Evolutionary conservation across 53 echinoderm and acorn worm species (phyloP).

Genomic region (Arbacia lixula): DNA sequence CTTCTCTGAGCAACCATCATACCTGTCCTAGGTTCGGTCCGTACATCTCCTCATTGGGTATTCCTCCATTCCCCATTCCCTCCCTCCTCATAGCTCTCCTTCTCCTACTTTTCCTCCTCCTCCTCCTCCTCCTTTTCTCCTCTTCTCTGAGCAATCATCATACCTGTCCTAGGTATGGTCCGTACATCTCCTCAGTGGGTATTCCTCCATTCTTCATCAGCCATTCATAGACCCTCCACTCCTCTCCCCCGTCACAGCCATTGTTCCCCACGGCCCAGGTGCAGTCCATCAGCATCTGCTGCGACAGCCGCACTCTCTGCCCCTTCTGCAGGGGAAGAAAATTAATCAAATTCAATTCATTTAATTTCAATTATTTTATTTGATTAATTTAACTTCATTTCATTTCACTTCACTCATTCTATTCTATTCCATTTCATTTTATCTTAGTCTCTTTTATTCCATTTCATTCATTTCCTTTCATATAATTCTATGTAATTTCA

Average conservation of each 20-base stretch:
- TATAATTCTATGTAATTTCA: too few species aligned
- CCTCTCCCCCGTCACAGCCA: constrained; percentile 94
- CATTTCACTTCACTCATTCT: too few species aligned
- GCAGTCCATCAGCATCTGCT: constrained; percentile 98
- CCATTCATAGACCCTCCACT: constrained; percentile 80
- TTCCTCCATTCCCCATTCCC: constrained; percentile 65
- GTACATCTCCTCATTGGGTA: constrained; percentile 72
- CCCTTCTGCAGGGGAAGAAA: constrained; percentile 64
- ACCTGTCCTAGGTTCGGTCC: constrained; percentile 88
- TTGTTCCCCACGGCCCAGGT: constrained; percentile 92
- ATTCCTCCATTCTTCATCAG: constrained; percentile 80
- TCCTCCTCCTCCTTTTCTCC: too few species aligned
- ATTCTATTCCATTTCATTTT: too few species aligned
- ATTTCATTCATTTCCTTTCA: too few species aligned
- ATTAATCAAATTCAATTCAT: background rate
- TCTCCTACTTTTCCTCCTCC: too few species aligned
- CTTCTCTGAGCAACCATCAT: background rate
- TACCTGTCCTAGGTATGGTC: constrained; percentile 93
- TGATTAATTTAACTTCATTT: too few species aligned
- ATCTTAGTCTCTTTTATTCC: too few species aligned
- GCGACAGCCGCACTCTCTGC: constrained; percentile 84
- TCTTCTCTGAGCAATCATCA: background rate
- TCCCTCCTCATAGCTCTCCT: constrained; percentile 71
- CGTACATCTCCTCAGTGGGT: constrained; percentile 81
- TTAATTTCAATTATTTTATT: too few species aligned